Conservation (phyloP, 2,888 invertebrate species). For the Panzeria rudis region DNA sequence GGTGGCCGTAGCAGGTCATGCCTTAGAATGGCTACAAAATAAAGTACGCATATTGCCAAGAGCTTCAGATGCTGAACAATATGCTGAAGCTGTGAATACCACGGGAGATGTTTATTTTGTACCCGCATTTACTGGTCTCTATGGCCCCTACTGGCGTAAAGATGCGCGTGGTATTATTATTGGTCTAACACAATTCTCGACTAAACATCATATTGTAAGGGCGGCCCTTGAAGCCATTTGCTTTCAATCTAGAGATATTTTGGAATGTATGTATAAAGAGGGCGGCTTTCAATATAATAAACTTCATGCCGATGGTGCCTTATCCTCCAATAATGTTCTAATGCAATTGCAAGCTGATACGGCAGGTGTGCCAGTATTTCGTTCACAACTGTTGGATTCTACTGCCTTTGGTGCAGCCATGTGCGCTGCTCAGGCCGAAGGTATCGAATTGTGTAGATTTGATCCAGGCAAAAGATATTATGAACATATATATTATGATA, state of each 20-base stretch:
- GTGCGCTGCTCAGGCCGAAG: slow-evolving; percentile 93
- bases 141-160: slow-evolving; percentile 99
- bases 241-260: slow-evolving; percentile 96
- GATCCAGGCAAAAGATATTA: slow-evolving; percentile 85
- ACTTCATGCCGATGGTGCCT: slow-evolving; percentile 96
- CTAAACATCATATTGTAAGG: slow-evolving; percentile 95
- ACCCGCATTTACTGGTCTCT: slow-evolving; percentile 98
- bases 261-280: slow-evolving; percentile 97
- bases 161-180: slow-evolving; percentile 96
- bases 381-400: slow-evolving; percentile 94
- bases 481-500: slow-evolving; percentile 86
- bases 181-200: slow-evolving; percentile 96
- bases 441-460: slow-evolving; percentile 89
- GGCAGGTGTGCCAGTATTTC: slow-evolving; percentile 94
- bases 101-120: slow-evolving; percentile 99
- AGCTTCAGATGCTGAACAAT: slow-evolving; percentile 88
- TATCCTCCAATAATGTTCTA: slow-evolving; percentile 94
- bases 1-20: slow-evolving; percentile 96
- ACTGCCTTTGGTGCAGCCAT: slow-evolving; percentile 97
- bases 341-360: slow-evolving; percentile 99
- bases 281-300: slow-evolving; percentile 92
- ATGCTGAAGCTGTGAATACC: slow-evolving; percentile 92
- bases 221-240: slow-evolving; percentile 98
- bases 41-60: slow-evolving; percentile 93
- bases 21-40: slow-evolving; percentile 96